Percentiles rank a stretch among this genome's conserved stretches.
phyloP scores from a whole-genome alignment of 2,797 vertebrate species.

The Dipus sagitta region DNA sequence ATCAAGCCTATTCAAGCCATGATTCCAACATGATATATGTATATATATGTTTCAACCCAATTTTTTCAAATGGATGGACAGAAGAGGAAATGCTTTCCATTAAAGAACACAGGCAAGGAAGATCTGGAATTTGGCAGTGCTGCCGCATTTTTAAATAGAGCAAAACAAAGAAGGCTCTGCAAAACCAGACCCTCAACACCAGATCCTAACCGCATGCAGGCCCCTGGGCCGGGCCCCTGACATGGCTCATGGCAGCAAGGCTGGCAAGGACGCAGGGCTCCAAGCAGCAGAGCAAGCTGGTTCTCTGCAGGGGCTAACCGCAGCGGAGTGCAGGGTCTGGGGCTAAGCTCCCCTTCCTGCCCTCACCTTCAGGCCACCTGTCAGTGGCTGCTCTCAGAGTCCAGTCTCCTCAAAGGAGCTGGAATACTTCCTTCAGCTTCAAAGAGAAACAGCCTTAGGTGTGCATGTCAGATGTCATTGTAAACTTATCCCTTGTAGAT shows the following conservation, averaged over 20 bases:
- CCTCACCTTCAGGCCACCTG: neutral
- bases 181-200: conserved; percentile 38
- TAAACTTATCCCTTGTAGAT: neutral
- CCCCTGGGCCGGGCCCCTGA: neutral
- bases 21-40: no score
- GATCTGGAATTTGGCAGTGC: conserved; percentile 33
- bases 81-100: conserved; percentile 36
- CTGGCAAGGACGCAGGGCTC: neutral
- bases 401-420: neutral
- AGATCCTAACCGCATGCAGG: neutral
- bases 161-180: conserved; percentile 35
- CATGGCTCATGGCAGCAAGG: rapidly evolving
- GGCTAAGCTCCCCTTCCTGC: neutral
- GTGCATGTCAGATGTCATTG: conserved; percentile 59
- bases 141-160: conserved; percentile 56
- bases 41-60: neutral
- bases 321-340: neutral
- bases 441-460: conserved; percentile 55
- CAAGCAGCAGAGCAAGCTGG: neutral
- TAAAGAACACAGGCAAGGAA: conserved; percentile 40
- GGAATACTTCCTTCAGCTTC: conserved; percentile 48
- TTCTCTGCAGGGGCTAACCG: neutral
- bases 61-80: neutral
- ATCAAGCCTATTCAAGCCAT: conserved; percentile 29
- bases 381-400: conserved; percentile 17